phyloP scores from a whole-genome alignment of 2,113 vertebrate genomes.

The Chaetodon trifascialis region DNA sequence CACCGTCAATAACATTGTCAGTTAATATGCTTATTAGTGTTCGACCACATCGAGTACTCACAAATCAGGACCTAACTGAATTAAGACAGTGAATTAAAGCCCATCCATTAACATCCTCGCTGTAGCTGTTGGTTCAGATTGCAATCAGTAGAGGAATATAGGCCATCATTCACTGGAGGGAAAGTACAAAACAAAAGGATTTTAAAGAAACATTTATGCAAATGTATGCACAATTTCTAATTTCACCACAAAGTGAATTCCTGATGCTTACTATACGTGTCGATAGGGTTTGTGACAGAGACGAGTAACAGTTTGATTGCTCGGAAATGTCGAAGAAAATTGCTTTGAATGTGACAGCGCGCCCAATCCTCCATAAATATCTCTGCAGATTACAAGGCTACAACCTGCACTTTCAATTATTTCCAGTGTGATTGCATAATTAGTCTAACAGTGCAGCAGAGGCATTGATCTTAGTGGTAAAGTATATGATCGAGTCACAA shows the following conservation, averaged over 20 bases:
- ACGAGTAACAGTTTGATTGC: conserved; percentile 55
- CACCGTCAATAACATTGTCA: conserved; percentile 45
- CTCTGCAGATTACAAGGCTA: conserved; percentile 21
- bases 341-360: conserved; percentile 24
- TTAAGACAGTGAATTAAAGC: conserved; percentile 32
- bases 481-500: not conserved
- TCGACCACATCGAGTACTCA: conserved; percentile 12
- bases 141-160: conserved; percentile 67
- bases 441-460: conserved; percentile 20
- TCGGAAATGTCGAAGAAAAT: conserved; percentile 63
- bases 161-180: conserved; percentile 76
- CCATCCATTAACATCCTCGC: conserved; percentile 25
- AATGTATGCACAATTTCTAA: conserved; percentile 72
- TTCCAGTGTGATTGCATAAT: conserved; percentile 35
- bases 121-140: conserved; percentile 52
- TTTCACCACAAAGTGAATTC: conserved; percentile 59
- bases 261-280: conserved; percentile 50
- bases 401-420: conserved; percentile 40
- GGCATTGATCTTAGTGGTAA: not conserved
- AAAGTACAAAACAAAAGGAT: conserved; percentile 65
- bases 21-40: conserved; percentile 44
- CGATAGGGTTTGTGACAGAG: conserved; percentile 42
- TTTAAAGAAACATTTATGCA: conserved; percentile 77
- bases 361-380: conserved; percentile 27
- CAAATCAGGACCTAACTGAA: conserved; percentile 35